A percentile compares a stretch with the other conserved stretches of the same genome.
Evolutionary conservation across 2,113 vertebrate species (phyloP).

Genomic region (Leucoraja erinaceus): DNA sequence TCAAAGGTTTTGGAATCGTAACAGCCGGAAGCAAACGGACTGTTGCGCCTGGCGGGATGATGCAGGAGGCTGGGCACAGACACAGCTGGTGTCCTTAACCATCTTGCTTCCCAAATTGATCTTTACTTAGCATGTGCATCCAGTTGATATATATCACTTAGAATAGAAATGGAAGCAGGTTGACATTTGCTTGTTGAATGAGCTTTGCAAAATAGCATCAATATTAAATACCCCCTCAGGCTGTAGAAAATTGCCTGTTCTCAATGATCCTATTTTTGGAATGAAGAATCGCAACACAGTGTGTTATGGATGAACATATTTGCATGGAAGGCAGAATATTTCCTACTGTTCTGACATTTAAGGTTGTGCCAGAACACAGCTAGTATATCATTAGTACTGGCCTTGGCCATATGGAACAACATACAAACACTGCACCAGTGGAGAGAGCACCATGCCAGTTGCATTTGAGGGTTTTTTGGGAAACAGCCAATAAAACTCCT

Average conservation of each 20-base stretch:
- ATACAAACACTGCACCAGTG: neutral
- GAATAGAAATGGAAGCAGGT: conserved; percentile 18
- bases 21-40: neutral
- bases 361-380: neutral
- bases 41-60: neutral
- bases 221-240: conserved; percentile 29
- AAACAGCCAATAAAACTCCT: neutral
- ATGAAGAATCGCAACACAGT: neutral
- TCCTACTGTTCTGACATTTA: conserved; percentile 28
- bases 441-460: neutral
- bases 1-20: neutral
- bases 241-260: neutral
- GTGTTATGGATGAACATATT: neutral
- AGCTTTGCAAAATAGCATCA: conserved; percentile 8
- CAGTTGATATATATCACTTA: neutral
- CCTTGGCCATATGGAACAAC: neutral
- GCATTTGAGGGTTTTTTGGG: neutral
- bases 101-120: neutral
- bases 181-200: conserved; percentile 13
- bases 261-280: neutral
- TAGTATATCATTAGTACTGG: conserved; percentile 24
- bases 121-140: neutral
- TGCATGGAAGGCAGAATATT: neutral
- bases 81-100: neutral
- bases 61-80: neutral